Conservation (phyloP, 2,113 vertebrate species). For the Clinocottus analis region DNA sequence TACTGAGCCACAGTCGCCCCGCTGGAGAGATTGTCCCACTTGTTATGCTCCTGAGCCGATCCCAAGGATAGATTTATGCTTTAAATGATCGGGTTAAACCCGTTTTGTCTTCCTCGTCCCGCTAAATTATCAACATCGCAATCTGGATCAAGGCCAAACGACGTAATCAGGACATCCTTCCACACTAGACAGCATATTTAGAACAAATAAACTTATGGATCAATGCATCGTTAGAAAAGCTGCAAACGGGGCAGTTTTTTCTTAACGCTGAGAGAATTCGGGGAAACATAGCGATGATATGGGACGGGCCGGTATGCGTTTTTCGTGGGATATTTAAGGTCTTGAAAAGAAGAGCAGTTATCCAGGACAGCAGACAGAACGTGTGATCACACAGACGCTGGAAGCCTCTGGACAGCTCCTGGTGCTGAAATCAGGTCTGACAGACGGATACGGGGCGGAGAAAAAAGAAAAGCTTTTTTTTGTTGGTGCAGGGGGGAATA, state of each 20-base stretch:
- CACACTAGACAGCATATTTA: background rate
- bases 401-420: slow-evolving; percentile 10
- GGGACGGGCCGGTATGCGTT: too few relatives aligned
- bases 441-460: background rate
- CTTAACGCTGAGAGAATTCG: background rate
- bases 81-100: background rate
- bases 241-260: background rate
- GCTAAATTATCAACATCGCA: background rate
- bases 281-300: background rate
- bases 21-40: background rate
- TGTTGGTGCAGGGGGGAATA: background rate
- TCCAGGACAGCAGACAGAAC: background rate
- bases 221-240: background rate
- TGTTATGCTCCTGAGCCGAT: background rate
- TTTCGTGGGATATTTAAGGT: background rate
- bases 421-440: slow-evolving; percentile 37
- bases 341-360: background rate
- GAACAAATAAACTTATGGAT: background rate
- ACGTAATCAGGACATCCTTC: background rate
- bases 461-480: background rate
- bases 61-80: background rate
- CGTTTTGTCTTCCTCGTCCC: background rate
- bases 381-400: background rate
- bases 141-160: background rate
- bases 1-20: too few relatives aligned